A percentile compares a stretch with the other conserved stretches of the same genome.
phyloP scores from a whole-genome alignment of 2,797 vertebrate species.

The Pygocentrus nattereri region DNA sequence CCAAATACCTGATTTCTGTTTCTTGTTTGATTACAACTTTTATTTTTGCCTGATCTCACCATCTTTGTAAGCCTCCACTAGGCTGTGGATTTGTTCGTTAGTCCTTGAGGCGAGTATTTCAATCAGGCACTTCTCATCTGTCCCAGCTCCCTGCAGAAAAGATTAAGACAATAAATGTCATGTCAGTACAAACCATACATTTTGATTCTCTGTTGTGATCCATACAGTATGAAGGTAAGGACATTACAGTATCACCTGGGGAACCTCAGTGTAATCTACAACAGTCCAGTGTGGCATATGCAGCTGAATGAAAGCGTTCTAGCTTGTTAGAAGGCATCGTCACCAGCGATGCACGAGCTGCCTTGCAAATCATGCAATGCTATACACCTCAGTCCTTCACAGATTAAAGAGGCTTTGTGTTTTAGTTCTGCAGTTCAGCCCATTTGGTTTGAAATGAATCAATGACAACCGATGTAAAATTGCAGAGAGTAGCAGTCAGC shows the following conservation, averaged over 20 bases:
- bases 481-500: no score
- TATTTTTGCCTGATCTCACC: slow-evolving; percentile 76
- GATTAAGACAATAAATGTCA: not conserved
- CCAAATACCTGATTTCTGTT: not conserved
- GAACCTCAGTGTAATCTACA: not conserved
- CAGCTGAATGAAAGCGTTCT: not conserved
- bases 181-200: slow-evolving; percentile 28
- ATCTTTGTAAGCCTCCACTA: slow-evolving; percentile 92
- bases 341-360: slow-evolving; percentile 4
- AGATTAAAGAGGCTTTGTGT: not conserved
- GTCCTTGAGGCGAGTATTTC: slow-evolving; percentile 93
- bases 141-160: slow-evolving; percentile 84
- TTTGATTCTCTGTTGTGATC: not conserved
- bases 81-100: slow-evolving; percentile 86
- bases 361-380: slow-evolving; percentile 1
- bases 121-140: slow-evolving; percentile 92
- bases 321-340: not conserved
- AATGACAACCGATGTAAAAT: no score
- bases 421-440: not conserved
- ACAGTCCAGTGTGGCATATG: not conserved
- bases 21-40: not conserved
- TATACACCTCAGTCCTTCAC: not conserved
- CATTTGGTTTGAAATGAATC: no score
- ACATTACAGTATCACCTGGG: no score
- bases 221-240: slow-evolving; percentile 14